Percentiles rank a stretch among this genome's conserved stretches.
phyloP scores from a whole-genome alignment of 2,888 invertebrate species.

The Abscondita cerata region DNA sequence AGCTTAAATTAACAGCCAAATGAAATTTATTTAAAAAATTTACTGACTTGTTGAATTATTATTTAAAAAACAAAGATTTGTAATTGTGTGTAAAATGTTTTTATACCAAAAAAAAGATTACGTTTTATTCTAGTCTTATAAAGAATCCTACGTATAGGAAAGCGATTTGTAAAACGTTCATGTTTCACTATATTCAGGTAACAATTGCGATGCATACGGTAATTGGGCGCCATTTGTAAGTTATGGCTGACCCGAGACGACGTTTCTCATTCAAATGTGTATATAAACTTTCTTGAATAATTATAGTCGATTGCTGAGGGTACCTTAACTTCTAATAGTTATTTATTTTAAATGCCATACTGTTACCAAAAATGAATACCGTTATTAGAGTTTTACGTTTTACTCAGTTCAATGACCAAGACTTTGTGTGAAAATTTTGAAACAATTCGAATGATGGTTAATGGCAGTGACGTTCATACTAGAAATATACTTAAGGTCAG shows the following conservation, averaged over 20 bases:
- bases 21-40: too few relatives aligned
- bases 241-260: slow-evolving; percentile 39
- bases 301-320: slow-evolving; percentile 14
- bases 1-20: too few relatives aligned
- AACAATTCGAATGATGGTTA: too few relatives aligned
- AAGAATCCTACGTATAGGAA: slow-evolving; percentile 11
- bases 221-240: slow-evolving; percentile 45
- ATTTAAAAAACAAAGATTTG: too few relatives aligned
- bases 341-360: slow-evolving; percentile 16
- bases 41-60: too few relatives aligned
- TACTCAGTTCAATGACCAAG: not conserved
- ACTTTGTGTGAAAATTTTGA: too few relatives aligned
- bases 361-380: slow-evolving; percentile 8
- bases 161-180: slow-evolving; percentile 30
- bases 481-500: too few relatives aligned
- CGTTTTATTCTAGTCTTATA: slow-evolving; percentile 10
- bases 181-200: slow-evolving; percentile 37
- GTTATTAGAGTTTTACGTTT: slow-evolving; percentile 1
- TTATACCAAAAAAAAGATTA: too few relatives aligned
- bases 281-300: slow-evolving; percentile 22
- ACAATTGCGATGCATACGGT: slow-evolving; percentile 39
- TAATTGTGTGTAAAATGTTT: too few relatives aligned
- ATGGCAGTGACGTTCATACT: too few relatives aligned
- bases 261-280: slow-evolving; percentile 36
- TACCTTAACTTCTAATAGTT: slow-evolving; percentile 12